Percentiles rank a stretch among this genome's conserved stretches.
Evolutionary conservation across 1,140 invertebrate genomes (phyloP).

Genomic region (Drosophila oshimai): DNA sequence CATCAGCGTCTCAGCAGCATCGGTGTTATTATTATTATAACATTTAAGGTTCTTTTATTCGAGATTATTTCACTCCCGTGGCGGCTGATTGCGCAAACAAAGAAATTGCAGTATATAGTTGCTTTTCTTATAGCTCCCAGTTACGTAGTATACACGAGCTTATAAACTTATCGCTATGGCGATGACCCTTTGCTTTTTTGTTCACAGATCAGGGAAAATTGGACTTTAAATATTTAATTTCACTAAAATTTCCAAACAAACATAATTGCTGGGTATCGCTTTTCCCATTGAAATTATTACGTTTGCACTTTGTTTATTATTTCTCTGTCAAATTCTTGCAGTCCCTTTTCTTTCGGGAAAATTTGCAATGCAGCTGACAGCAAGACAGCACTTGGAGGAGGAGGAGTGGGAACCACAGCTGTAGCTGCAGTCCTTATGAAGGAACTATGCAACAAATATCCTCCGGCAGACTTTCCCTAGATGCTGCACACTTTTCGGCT

Average conservation of each 20-base stretch:
- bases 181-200: too few relatives aligned
- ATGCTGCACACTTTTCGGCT: constrained; percentile 12
- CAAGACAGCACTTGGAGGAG: neutral
- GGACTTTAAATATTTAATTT: too few relatives aligned
- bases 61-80: neutral
- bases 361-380: constrained; percentile 19
- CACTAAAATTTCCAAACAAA: neutral
- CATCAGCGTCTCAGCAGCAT: too few relatives aligned
- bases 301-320: neutral
- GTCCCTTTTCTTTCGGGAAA: neutral
- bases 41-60: neutral
- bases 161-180: neutral
- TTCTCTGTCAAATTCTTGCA: constrained; percentile 6
- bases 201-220: too few relatives aligned
- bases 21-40: constrained; percentile 11
- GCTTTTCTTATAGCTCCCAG: neutral
- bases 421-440: neutral
- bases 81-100: neutral
- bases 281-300: neutral
- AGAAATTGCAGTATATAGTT: neutral
- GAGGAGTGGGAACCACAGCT: neutral
- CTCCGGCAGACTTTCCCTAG: neutral
- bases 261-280: neutral
- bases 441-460: too few relatives aligned
- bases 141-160: too few relatives aligned